These are phyloP conservation scores for Ibycter americanus DNA, from an alignment of 2,797 vertebrate genomes.

Conservation along the genomic window DNA sequence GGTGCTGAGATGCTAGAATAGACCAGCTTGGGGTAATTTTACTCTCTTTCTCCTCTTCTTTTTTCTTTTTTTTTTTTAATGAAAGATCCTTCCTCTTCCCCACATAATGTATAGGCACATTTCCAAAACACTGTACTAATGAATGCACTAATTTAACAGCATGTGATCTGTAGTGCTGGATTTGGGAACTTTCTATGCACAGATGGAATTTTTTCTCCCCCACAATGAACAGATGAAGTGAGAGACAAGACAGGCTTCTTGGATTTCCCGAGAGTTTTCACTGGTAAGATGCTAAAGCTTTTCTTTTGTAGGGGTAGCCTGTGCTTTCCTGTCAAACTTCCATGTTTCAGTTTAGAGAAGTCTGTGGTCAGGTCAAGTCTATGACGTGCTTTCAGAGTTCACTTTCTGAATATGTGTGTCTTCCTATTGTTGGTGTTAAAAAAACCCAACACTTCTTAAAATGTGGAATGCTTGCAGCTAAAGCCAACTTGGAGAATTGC, in stretches of 20 bases:
- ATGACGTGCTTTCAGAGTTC: conserved; percentile 13
- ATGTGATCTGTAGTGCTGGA: background rate
- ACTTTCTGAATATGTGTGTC: conserved; percentile 11
- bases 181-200: conserved; percentile 25
- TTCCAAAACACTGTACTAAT: conserved; percentile 41
- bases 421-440: conserved; percentile 6
- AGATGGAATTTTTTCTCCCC: conserved; percentile 28
- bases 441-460: background rate
- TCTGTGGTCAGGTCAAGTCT: conserved; percentile 7
- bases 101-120: conserved; percentile 1
- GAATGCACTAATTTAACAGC: conserved; percentile 46
- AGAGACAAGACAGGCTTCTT: conserved; percentile 51
- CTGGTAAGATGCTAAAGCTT: background rate
- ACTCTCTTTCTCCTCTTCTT: background rate
- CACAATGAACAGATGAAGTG: conserved; percentile 40
- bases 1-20: background rate
- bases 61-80: background rate
- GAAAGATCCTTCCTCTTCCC: background rate
- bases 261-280: conserved; percentile 22
- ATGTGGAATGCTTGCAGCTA: conserved; percentile 33
- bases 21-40: background rate
- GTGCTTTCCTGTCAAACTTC: conserved; percentile 4
- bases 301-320: background rate
- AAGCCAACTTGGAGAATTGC: conserved; percentile 17
- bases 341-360: background rate